These are phyloP conservation scores for Tauraco erythrolophus DNA, from an alignment of 2,113 vertebrate genomes.

Conservation along the genomic window DNA sequence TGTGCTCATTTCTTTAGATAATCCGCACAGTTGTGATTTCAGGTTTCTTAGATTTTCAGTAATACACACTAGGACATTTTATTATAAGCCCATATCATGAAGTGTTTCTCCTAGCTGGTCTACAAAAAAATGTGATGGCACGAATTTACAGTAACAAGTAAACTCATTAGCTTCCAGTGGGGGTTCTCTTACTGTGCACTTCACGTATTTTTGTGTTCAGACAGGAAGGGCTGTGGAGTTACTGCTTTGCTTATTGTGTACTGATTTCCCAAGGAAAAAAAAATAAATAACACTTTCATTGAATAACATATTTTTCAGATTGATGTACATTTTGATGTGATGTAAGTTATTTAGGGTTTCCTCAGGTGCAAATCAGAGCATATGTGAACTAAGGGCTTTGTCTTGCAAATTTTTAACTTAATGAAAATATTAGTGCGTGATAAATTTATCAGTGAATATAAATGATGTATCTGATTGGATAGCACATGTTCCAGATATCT, in stretches of 20 bases:
- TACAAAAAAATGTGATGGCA: neutral
- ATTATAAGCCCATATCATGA: neutral
- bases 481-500: neutral
- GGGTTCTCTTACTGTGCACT: neutral
- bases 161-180: slow-evolving; percentile 1
- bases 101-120: neutral
- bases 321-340: neutral
- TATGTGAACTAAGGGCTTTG: neutral
- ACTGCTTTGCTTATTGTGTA: neutral
- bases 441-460: neutral
- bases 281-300: neutral
- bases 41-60: neutral
- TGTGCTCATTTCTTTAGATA: neutral
- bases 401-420: neutral
- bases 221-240: neutral
- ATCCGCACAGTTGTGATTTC: neutral
- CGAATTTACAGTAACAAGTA: neutral
- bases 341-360: neutral
- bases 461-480: neutral
- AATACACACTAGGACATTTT: neutral
- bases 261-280: neutral
- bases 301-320: neutral
- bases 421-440: neutral
- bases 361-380: neutral
- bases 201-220: neutral